These are phyloP conservation scores for Cuniculus paca DNA, from an alignment of 2,797 vertebrate genomes.

Conservation along the genomic window DNA sequence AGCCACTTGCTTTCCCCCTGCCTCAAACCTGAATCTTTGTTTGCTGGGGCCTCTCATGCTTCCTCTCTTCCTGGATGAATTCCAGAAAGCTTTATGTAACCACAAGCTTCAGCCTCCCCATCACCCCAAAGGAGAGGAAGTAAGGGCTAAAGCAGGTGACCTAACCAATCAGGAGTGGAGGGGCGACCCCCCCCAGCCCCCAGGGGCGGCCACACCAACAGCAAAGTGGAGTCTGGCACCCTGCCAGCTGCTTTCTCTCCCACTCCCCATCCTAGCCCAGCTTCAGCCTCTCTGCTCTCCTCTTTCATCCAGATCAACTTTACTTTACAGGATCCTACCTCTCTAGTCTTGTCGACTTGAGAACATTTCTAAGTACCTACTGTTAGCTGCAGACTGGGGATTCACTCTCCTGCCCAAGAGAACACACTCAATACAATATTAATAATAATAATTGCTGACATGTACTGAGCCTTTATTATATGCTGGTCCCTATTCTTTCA, in stretches of 20 bases:
- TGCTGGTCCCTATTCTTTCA: slow-evolving; percentile 24
- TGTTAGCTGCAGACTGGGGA: slow-evolving; percentile 60
- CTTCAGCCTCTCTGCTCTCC: slow-evolving; percentile 43
- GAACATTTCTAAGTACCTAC: slow-evolving; percentile 61
- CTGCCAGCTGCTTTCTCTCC: slow-evolving; percentile 68
- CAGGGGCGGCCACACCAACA: slow-evolving; percentile 53
- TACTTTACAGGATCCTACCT: slow-evolving; percentile 43
- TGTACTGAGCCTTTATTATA: slow-evolving; percentile 64
- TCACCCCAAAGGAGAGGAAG: slow-evolving; percentile 64
- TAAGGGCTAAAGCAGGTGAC: slow-evolving; percentile 61
- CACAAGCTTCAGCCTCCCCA: slow-evolving; percentile 55
- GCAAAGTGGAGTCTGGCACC: slow-evolving; percentile 80
- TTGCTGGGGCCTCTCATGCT: background rate
- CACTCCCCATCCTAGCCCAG: background rate
- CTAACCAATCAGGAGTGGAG: slow-evolving; percentile 71
- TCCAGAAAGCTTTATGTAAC: slow-evolving; percentile 79
- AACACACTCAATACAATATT: slow-evolving; percentile 73
- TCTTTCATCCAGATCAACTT: slow-evolving; percentile 66
- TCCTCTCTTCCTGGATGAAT: slow-evolving; percentile 65
- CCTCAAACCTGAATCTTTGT: background rate
- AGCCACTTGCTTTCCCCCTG: background rate
- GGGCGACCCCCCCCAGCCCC: background rate
- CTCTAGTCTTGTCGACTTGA: slow-evolving; percentile 32
- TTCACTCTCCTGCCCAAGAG: slow-evolving; percentile 47
- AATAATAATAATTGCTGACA: slow-evolving; percentile 69